Percentiles rank a stretch among this genome's conserved stretches.
These are phyloP conservation scores for Drosophila chauvacae DNA, from an alignment of 1,140 invertebrate genomes.

Conservation along the genomic window DNA sequence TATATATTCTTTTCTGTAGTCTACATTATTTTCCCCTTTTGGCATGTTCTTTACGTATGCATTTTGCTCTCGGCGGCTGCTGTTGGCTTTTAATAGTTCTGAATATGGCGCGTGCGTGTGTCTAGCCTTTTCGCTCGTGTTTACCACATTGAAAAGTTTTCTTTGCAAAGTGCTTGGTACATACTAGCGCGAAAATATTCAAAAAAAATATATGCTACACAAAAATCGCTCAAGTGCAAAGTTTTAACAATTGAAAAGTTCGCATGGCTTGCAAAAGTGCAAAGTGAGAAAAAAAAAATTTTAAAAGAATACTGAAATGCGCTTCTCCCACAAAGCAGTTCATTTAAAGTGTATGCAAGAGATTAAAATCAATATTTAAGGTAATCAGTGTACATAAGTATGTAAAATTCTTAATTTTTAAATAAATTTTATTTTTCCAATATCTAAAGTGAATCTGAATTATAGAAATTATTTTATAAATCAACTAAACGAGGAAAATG, in stretches of 20 bases:
- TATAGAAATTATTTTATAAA: background rate
- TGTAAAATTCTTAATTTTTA: background rate
- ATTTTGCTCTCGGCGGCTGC: slow-evolving; percentile 73
- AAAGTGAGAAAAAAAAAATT: slow-evolving; percentile 8
- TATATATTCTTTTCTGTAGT: slow-evolving; percentile 8
- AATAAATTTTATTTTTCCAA: background rate
- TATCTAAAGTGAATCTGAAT: background rate
- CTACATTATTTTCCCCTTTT: slow-evolving; percentile 42
- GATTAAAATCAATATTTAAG: background rate
- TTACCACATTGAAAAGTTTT: slow-evolving; percentile 83
- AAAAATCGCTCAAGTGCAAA: slow-evolving; percentile 82
- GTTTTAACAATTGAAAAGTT: slow-evolving; percentile 83
- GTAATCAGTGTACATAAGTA: too few species aligned
- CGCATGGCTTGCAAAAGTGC: slow-evolving; percentile 61
- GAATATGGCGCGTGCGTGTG: slow-evolving; percentile 43
- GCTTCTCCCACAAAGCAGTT: slow-evolving; percentile 31
- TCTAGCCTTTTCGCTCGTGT: slow-evolving; percentile 39
- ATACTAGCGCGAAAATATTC: slow-evolving; percentile 79
- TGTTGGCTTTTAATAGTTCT: slow-evolving; percentile 77
- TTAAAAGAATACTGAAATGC: slow-evolving; percentile 9
- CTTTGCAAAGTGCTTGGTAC: slow-evolving; percentile 81
- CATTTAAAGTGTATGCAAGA: slow-evolving; percentile 22
- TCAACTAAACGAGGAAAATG: background rate
- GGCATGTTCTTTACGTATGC: slow-evolving; percentile 72
- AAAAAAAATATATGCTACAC: slow-evolving; percentile 79